Evolutionary conservation across 1,140 invertebrate genomes (phyloP), one percentile per base, ranked within the genome.

Genomic region (Drosophila burlai): DNA sequence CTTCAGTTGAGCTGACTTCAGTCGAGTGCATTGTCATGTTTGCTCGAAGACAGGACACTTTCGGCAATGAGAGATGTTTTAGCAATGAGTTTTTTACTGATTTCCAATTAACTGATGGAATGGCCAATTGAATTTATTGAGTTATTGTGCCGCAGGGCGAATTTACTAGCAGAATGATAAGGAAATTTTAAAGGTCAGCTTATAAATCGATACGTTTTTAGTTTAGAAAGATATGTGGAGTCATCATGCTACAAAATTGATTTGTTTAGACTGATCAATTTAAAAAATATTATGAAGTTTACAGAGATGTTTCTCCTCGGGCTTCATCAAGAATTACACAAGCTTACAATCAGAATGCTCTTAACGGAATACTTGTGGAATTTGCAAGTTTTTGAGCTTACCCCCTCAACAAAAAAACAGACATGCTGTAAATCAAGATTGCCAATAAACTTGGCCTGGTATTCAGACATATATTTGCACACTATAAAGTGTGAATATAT

Each of bases 1-100:
- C 54, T 42, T 1, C 54, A 34, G 26, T 52, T 45, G 54, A 73
- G 68, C 46, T 67, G 63, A 46, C 21, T 43, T 34, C 26, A 63
- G 61, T 64, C 18, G 66, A 72, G 68, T 73, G 71, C 71, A 73
- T 21, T 52, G 55, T 74, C 71, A 73, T 73, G 55, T 52, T 55
- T 43, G 58, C 67, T 15, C 55, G 68, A 43, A 31, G 55, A 61
- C 43, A 73, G 67, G 31, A 31, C 50, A 43, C 21, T 54, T 68
- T 43, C 10, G 21, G 38, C 16, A 26, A 52, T 38, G 52, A 45
- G 15, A 45, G 54, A 73, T 71, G 26, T 38, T 61, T 38, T 60
- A 49, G 26, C 54, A 38, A 73, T 29, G 34, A 43, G 31, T 24
- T 42, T 38, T 72, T 59, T 16, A 72, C 7, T 47, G 45, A 21